phyloP scores from a whole-genome alignment of 2,113 vertebrate species.

The Salvelinus sp. region DNA sequence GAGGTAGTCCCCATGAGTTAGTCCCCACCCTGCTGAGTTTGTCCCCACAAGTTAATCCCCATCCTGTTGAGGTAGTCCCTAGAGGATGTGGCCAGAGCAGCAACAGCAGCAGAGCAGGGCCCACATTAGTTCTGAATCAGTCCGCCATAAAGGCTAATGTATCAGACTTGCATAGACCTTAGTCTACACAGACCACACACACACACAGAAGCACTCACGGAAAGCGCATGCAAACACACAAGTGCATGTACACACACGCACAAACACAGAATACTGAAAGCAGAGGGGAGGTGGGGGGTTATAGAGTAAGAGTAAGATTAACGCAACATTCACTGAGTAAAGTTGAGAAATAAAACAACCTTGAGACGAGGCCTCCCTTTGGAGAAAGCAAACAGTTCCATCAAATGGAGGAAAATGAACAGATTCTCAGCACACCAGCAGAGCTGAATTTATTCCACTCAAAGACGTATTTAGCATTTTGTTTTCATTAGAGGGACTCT shows the following conservation, averaged over 20 bases:
- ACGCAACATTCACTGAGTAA: neutral
- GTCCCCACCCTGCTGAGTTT: too few relatives aligned
- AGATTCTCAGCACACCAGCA: neutral
- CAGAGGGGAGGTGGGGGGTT: neutral
- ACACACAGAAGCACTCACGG: too few relatives aligned
- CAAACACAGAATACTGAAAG: neutral
- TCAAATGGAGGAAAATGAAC: neutral
- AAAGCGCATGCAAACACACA: too few relatives aligned
- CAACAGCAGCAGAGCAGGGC: neutral
- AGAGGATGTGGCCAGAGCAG: neutral
- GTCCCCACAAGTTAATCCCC: too few relatives aligned
- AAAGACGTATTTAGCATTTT: constrained; percentile 9
- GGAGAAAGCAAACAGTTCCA: neutral
- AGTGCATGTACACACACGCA: too few relatives aligned
- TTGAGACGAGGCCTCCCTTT: neutral
- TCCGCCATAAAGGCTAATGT: neutral
- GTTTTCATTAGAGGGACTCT: constrained; percentile 17
- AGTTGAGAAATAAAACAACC: constrained; percentile 5
- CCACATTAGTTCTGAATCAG: neutral
- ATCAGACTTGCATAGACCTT: neutral
- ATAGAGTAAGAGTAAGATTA: neutral
- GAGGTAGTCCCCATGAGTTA: too few relatives aligned
- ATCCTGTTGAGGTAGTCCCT: neutral
- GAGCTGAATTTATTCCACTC: constrained; percentile 7
- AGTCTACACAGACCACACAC: neutral